Percentiles rank a stretch among this genome's conserved stretches.
phyloP scores from a whole-genome alignment of 1,140 invertebrate genomes.

The Cyclargus thomasi region DNA sequence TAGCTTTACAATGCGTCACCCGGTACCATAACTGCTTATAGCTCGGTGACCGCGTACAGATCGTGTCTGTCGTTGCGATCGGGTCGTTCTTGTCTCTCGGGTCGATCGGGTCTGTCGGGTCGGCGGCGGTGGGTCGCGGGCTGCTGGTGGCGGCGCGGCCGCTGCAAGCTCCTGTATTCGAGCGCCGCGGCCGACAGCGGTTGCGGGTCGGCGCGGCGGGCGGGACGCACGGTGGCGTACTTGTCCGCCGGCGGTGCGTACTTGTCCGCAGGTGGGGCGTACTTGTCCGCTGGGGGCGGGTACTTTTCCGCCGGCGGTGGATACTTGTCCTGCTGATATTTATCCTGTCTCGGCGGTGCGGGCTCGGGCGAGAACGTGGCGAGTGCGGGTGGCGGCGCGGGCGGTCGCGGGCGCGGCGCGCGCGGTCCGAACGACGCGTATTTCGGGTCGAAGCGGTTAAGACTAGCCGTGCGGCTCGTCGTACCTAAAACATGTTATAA shows the following conservation, averaged over 20 bases:
- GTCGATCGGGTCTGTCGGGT: constrained; percentile 27
- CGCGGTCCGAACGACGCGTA: constrained; percentile 78
- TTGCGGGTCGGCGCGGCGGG: constrained; percentile 56
- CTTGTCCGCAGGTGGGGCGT: constrained; percentile 2
- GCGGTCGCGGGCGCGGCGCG: constrained; percentile 68
- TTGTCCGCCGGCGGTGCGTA: constrained; percentile 42
- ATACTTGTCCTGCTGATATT: constrained; percentile 17
- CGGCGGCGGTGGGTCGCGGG: constrained; percentile 34
- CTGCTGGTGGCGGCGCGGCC: constrained; percentile 44
- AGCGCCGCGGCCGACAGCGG: constrained; percentile 59
- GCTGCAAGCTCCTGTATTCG: constrained; percentile 62
- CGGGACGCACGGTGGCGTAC: constrained; percentile 61
- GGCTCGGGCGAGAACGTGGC: constrained; percentile 50
- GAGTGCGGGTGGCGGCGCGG: constrained; percentile 54
- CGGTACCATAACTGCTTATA: not conserved
- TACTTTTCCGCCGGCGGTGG: constrained; percentile 50
- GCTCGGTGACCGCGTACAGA: constrained; percentile 9
- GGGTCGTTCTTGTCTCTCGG: constrained; percentile 30
- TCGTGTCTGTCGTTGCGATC: constrained; percentile 54
- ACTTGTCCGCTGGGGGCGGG: constrained; percentile 35
- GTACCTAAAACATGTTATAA: constrained; percentile 36
- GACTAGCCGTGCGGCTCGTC: constrained; percentile 50
- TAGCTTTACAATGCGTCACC: not conserved
- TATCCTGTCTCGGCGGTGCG: constrained; percentile 25
- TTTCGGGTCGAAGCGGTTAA: constrained; percentile 79